phyloP scores from a whole-genome alignment of 1,140 invertebrate species.

The Drosophila neocordata region DNA sequence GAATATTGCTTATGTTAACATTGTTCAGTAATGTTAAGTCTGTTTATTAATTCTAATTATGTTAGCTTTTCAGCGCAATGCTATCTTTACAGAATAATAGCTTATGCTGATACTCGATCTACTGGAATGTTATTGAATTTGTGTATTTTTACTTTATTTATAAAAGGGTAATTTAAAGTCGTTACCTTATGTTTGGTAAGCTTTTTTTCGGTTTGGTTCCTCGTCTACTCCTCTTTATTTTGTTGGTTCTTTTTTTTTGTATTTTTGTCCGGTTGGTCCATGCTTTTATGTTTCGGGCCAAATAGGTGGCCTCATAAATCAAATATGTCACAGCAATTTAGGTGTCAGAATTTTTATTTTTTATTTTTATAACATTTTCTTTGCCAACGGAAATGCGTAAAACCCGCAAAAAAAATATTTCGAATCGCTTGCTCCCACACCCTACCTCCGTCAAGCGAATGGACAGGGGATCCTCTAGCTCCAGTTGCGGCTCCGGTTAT shows the following conservation, averaged over 20 bases:
- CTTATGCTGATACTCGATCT: too few species aligned
- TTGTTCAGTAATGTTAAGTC: too few species aligned
- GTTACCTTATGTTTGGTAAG: neutral
- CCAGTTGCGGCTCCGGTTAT: slow-evolving; percentile 27
- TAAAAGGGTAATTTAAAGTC: too few species aligned
- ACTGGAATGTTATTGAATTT: too few species aligned
- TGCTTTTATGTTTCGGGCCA: slow-evolving; percentile 66
- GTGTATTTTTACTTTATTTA: too few species aligned
- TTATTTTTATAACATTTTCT: slow-evolving; percentile 75
- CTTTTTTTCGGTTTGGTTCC: slow-evolving; percentile 1
- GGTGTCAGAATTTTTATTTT: slow-evolving; percentile 79
- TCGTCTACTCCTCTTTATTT: slow-evolving; percentile 31
- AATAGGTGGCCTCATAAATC: slow-evolving; percentile 81
- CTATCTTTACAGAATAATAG: too few species aligned
- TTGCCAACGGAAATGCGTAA: slow-evolving; percentile 63
- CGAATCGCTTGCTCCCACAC: slow-evolving; percentile 25
- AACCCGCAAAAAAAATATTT: slow-evolving; percentile 68
- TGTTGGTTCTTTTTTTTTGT: slow-evolving; percentile 19
- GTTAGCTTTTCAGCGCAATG: too few species aligned
- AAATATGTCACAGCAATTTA: slow-evolving; percentile 82
- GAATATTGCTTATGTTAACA: too few species aligned
- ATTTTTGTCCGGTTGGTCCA: slow-evolving; percentile 38
- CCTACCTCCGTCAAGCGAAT: neutral
- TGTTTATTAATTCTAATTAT: too few species aligned
- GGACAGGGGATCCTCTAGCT: slow-evolving; percentile 18